These are phyloP conservation scores for Channa maculata DNA, from an alignment of 2,113 vertebrate species.

Conservation along the genomic window DNA sequence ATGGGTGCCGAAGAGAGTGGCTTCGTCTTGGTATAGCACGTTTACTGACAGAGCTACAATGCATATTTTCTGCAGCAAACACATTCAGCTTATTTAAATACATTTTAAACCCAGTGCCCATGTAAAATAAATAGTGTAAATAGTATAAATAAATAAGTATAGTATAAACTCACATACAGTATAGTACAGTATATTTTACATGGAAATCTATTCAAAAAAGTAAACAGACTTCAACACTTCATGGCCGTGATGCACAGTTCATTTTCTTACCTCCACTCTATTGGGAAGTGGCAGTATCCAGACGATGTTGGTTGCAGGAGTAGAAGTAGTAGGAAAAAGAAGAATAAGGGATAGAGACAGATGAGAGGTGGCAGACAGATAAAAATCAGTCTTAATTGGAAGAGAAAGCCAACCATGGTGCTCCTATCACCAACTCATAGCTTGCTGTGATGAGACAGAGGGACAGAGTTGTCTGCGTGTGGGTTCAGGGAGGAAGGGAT, in stretches of 20 bases:
- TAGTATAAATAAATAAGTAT: background rate
- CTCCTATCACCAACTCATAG: conserved; percentile 28
- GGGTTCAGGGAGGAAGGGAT: conserved; percentile 27
- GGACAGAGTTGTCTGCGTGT: conserved; percentile 40
- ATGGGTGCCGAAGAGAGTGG: conserved; percentile 19
- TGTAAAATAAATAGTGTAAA: too few species aligned
- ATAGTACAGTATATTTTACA: background rate
- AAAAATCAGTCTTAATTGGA: conserved; percentile 7
- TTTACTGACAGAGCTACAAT: conserved; percentile 24
- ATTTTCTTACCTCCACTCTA: conserved; percentile 81
- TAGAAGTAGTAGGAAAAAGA: conserved; percentile 29
- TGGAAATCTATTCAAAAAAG: background rate
- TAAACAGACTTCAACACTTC: too few species aligned
- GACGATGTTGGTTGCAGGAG: conserved; percentile 52
- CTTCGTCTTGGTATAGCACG: conserved; percentile 15
- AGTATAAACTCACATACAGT: too few species aligned
- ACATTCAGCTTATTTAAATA: conserved; percentile 8
- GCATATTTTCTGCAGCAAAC: background rate
- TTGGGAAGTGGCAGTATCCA: conserved; percentile 67
- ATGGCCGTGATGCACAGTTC: background rate
- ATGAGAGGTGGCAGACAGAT: conserved; percentile 20
- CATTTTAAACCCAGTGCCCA: background rate
- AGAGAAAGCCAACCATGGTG: conserved; percentile 50
- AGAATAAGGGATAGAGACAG: conserved; percentile 15
- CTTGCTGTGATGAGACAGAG: conserved; percentile 29